Base-by-base conservation (phyloP, 2,797 vertebrate species). In the Platyrinchus mystaceus region DNA sequence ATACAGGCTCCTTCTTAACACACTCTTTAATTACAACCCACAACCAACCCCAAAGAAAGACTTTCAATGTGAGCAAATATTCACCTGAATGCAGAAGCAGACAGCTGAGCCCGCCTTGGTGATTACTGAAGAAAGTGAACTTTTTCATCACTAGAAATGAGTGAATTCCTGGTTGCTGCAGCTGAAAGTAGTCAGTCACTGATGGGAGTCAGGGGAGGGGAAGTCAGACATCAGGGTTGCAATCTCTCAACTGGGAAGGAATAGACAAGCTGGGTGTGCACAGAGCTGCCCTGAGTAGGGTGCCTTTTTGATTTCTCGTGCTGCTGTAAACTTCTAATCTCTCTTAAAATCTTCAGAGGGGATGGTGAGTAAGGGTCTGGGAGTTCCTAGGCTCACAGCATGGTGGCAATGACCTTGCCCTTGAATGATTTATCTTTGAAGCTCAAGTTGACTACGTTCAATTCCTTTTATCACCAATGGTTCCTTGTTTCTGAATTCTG, bases 361-460 rank as follows among this genome's bases (percentile, higher is more conserved):
- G 58, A 76, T 75, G 34, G 18, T 1, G 10, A 89, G 15, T 52
- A 46, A 89, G 41, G 46, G 68, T 46, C 16, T 60, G 60, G 22
- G 34, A 81, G 55, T 53, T 39, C 79, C 53, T 82, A 60, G 8
- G 89, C 83, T 94, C 93, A 87, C 91, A 93, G 89, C 36, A 32
- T 58, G 66, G 8, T 24, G 80, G 18, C 52, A 91, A 77, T 68
- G 76, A 83, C 82, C 66, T 93, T 84, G 37, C 34, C 78, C 76
- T 81, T 92, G 76, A 85, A 58, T 46, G 27, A 49, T 59, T 75
- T 91, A 75, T 58, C 53, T 87, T 87, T 94, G 81, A 93, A 90
- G 49, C 20, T 84, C 70, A 76, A 75, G 76, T 43, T 70, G 58
- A n/a, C 32, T 76, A 37, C 17, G 66, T 66, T 73, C 88, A 64